Conservation (phyloP, 2,888 invertebrate genomes). For the Leucophora obtusa region DNA sequence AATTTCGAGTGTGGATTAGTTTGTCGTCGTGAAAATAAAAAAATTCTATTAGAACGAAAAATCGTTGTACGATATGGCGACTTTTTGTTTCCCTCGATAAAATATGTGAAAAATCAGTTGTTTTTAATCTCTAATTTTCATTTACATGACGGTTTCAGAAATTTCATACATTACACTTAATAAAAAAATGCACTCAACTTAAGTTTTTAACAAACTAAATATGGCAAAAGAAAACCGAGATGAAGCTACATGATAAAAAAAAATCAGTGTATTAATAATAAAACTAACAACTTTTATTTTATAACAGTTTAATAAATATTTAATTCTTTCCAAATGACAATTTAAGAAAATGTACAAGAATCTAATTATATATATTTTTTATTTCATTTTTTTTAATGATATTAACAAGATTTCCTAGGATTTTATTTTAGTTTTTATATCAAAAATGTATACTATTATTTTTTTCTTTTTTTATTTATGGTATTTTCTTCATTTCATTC, state of each 20-base stretch:
- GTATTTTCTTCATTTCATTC: constrained; percentile 31
- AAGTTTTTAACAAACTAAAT: not conserved
- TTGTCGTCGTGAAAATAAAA: too few species aligned
- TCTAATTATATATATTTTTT: constrained; percentile 54
- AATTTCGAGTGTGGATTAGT: too few species aligned
- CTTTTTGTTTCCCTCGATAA: too few species aligned
- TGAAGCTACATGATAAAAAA: not conserved
- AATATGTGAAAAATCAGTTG: too few species aligned
- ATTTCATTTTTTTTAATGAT: constrained; percentile 53
- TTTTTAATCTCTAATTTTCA: too few species aligned
- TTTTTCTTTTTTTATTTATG: constrained; percentile 10
- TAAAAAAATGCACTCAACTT: not conserved
- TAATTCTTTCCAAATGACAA: constrained; percentile 42
- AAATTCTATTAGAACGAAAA: too few species aligned
- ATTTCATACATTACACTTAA: too few species aligned
- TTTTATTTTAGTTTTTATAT: constrained; percentile 41
- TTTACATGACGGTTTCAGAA: too few species aligned
- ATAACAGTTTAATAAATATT: constrained; percentile 61
- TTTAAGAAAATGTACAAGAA: constrained; percentile 60
- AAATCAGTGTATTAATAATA: constrained; percentile 2
- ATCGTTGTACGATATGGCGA: too few species aligned
- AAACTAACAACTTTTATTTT: constrained; percentile 45
- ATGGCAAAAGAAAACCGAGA: not conserved
- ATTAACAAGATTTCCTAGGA: constrained; percentile 55
- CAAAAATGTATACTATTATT: constrained; percentile 53